Conservation (phyloP, 2,113 vertebrate genomes). For the Prunella himalayana region DNA sequence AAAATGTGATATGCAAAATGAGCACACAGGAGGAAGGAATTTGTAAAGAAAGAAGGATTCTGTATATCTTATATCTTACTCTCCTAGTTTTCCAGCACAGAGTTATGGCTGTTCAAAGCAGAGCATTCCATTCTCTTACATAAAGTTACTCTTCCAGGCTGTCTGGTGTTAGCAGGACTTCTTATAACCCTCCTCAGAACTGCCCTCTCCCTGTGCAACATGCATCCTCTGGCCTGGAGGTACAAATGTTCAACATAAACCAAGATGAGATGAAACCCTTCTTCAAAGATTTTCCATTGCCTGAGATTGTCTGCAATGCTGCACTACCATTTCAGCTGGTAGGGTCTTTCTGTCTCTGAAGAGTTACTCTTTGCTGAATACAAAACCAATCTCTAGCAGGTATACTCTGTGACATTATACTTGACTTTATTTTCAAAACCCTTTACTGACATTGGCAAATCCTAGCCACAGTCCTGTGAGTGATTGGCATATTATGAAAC, state of each 20-base stretch:
- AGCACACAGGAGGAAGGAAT: not conserved
- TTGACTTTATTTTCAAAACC: not conserved
- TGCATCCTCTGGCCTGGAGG: not conserved
- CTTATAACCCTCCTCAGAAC: not conserved
- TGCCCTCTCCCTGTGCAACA: not conserved
- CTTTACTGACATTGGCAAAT: not conserved
- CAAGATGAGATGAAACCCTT: not conserved
- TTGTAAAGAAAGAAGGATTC: not conserved
- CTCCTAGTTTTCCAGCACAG: not conserved
- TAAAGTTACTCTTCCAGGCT: not conserved
- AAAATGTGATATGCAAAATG: not conserved
- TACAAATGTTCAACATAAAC: not conserved
- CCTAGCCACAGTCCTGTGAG: not conserved
- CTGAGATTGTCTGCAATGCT: not conserved
- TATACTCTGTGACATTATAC: not conserved
- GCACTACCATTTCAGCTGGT: not conserved
- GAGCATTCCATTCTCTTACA: not conserved
- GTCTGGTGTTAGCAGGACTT: not conserved
- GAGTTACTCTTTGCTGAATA: not conserved
- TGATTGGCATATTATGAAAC: not conserved
- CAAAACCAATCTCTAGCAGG: not conserved
- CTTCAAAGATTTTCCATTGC: not conserved
- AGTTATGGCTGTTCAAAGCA: not conserved
- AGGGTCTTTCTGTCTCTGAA: not conserved
- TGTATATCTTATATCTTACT: not conserved